Conservation (phyloP, 92 coral and sea anemone species). For the Porites lobata region DNA sequence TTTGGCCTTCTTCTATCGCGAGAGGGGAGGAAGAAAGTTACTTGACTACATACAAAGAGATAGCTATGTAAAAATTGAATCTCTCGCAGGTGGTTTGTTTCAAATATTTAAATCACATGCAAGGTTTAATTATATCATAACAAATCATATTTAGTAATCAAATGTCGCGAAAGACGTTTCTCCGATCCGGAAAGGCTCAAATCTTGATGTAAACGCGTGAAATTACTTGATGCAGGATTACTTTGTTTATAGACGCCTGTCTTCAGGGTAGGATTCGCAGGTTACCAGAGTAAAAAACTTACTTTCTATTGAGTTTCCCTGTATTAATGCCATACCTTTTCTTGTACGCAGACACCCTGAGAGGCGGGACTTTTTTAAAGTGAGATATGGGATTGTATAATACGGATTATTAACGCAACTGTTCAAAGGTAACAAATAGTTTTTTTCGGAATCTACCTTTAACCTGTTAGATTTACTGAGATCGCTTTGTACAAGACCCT, state of each 20-base stretch:
- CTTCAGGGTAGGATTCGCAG: not conserved
- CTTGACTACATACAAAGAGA: not conserved
- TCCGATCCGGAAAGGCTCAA: not conserved
- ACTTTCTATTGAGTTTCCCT: not conserved
- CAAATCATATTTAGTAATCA: not conserved
- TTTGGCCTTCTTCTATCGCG: too few species aligned
- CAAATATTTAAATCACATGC: not conserved
- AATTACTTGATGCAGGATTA: not conserved
- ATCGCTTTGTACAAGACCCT: too few species aligned
- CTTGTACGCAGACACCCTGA: not conserved
- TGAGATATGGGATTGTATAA: not conserved
- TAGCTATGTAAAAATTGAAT: not conserved
- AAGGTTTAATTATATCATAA: not conserved
- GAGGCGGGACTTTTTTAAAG: not conserved
- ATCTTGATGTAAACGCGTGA: not conserved
- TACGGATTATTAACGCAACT: not conserved
- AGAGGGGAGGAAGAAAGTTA: too few species aligned
- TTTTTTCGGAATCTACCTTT: too few species aligned
- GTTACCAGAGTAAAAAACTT: not conserved
- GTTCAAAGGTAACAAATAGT: not conserved
- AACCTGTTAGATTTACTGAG: too few species aligned
- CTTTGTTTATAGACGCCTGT: not conserved
- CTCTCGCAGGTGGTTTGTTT: conserved; percentile 1
- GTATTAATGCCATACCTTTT: not conserved
- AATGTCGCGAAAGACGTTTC: not conserved